Conservation (phyloP, 2,888 invertebrate species). For the Drosophila koepferae region DNA sequence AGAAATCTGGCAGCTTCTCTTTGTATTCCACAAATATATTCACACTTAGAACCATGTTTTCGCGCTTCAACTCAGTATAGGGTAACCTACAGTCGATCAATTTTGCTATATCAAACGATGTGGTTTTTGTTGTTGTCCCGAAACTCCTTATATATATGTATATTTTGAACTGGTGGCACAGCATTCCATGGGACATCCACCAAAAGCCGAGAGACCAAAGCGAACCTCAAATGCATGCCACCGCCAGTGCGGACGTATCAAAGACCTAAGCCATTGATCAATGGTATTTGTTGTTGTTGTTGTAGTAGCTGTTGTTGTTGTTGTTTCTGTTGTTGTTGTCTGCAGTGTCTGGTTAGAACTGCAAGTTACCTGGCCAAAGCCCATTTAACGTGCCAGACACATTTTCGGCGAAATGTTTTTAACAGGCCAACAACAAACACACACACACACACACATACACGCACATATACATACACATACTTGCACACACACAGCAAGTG, state of each 20-base stretch:
- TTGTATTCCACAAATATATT: too few species aligned
- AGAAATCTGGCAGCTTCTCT: not conserved
- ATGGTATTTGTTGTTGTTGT: conserved; percentile 68
- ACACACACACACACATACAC: not conserved
- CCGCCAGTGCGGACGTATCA: conserved; percentile 73
- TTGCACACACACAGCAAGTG: not conserved
- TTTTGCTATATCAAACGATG: not conserved
- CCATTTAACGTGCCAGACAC: conserved; percentile 80
- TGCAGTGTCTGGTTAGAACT: conserved; percentile 79
- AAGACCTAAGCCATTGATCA: conserved; percentile 79
- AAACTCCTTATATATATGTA: conserved; percentile 61
- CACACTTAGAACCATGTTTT: too few species aligned
- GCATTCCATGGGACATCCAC: conserved; percentile 81
- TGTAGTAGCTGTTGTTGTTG: conserved; percentile 53
- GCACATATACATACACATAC: not conserved
- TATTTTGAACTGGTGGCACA: conserved; percentile 72
- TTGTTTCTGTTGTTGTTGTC: conserved; percentile 51
- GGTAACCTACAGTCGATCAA: conserved; percentile 1
- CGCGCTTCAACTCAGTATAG: not conserved
- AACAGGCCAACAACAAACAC: conserved; percentile 56
- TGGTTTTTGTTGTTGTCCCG: conserved; percentile 21
- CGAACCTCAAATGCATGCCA: conserved; percentile 59
- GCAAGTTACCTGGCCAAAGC: conserved; percentile 73
- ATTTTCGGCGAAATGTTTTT: conserved; percentile 79
- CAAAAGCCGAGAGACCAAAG: conserved; percentile 44